phyloP scores from a whole-genome alignment of 2,888 invertebrate genomes.

The Rambutsinella grinnellia region DNA sequence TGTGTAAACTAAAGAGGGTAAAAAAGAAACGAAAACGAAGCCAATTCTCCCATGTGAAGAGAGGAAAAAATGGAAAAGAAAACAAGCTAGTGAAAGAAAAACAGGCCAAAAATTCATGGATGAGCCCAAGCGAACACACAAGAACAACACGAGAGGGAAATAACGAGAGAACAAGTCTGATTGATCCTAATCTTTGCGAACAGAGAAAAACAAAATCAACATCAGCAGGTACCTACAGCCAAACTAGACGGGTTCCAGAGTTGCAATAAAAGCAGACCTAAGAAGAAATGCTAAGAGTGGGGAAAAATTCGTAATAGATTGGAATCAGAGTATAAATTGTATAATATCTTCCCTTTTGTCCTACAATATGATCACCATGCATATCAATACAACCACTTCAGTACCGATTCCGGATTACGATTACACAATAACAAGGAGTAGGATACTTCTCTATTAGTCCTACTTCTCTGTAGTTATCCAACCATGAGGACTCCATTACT shows the following conservation, averaged over 20 bases:
- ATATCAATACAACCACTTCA: background rate
- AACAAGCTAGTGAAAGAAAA: constrained; percentile 27
- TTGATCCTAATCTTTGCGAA: constrained; percentile 54
- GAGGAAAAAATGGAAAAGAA: constrained; percentile 10
- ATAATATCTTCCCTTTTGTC: background rate
- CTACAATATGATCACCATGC: background rate
- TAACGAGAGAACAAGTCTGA: constrained; percentile 42
- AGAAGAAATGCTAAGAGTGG: background rate
- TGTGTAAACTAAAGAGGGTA: background rate
- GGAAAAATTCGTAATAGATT: background rate
- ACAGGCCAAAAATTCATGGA: constrained; percentile 49
- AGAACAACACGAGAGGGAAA: constrained; percentile 16
- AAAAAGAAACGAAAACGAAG: constrained; percentile 9
- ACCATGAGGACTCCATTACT: constrained; percentile 8
- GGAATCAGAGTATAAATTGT: background rate
- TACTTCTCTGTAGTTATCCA: background rate
- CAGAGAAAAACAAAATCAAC: too few relatives aligned
- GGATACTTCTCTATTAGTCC: background rate
- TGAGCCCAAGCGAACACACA: background rate
- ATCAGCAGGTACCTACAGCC: background rate
- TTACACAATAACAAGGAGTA: background rate
- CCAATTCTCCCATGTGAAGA: constrained; percentile 47
- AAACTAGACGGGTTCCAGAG: background rate
- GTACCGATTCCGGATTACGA: constrained; percentile 12
- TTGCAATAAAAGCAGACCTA: background rate